A percentile compares a stretch with the other conserved stretches of the same genome.
phyloP scores from a whole-genome alignment of 2,113 vertebrate species.

The Cepphus grylle region DNA sequence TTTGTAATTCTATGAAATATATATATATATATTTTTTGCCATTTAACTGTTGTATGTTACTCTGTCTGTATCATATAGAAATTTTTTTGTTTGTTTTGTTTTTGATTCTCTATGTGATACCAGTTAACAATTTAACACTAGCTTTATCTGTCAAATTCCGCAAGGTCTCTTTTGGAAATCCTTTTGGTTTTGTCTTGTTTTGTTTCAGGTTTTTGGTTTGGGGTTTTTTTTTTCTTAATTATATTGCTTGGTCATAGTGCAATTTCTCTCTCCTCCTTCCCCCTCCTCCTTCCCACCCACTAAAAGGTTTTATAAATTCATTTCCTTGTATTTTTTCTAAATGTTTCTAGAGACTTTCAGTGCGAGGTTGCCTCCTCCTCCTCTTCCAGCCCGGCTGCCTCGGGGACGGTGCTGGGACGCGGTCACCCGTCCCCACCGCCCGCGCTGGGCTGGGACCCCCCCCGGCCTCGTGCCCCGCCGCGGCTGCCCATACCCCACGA shows the following conservation, averaged over 20 bases:
- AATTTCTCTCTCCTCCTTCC: constrained; percentile 68
- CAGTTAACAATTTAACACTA: constrained; percentile 87
- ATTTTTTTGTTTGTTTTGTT: constrained; percentile 63
- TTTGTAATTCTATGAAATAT: constrained; percentile 90
- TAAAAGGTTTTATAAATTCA: constrained; percentile 59
- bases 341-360: constrained; percentile 27
- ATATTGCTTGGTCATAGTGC: constrained; percentile 75
- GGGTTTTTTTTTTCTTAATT: constrained; percentile 24
- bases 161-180: constrained; percentile 70
- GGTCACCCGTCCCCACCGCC: neutral
- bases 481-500: neutral
- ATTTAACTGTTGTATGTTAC: constrained; percentile 91
- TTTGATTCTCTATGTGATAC: constrained; percentile 77
- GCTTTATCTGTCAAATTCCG: constrained; percentile 85
- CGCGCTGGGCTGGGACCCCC: neutral
- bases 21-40: constrained; percentile 82
- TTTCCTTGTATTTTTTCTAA: constrained; percentile 63
- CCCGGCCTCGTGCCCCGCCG: neutral
- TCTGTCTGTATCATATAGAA: constrained; percentile 80
- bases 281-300: constrained; percentile 26
- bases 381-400: neutral
- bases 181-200: constrained; percentile 5
- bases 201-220: neutral
- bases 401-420: neutral
- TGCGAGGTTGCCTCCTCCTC: constrained; percentile 50